Evolutionary conservation across 1,140 invertebrate species (phyloP).

Genomic region (Chlorops oryzae): DNA sequence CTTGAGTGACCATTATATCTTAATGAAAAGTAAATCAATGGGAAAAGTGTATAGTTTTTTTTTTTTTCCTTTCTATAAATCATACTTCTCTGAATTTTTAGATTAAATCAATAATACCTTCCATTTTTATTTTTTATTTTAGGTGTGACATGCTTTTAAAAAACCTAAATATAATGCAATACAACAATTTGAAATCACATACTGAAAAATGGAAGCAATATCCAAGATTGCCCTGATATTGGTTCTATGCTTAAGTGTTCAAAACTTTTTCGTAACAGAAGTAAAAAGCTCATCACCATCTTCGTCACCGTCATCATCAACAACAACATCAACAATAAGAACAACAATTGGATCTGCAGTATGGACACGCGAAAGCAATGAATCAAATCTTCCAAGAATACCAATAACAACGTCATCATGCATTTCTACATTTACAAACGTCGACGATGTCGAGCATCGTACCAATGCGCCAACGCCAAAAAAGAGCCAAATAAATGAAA

Average conservation of each 20-base stretch:
- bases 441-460: too few species aligned
- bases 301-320: neutral
- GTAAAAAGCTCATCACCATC: slow-evolving; percentile 8
- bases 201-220: slow-evolving; percentile 47
- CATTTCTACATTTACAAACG: slow-evolving; percentile 7
- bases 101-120: too few species aligned
- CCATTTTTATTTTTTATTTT: slow-evolving; percentile 4
- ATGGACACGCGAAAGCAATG: too few species aligned
- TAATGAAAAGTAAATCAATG: too few species aligned
- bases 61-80: too few species aligned
- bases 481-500: slow-evolving; percentile 37
- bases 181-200: slow-evolving; percentile 38
- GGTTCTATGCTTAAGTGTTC: slow-evolving; percentile 22
- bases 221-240: slow-evolving; percentile 46
- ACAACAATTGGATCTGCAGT: too few species aligned
- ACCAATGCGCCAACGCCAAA: slow-evolving; percentile 15
- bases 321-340: too few species aligned
- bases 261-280: neutral
- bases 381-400: too few species aligned
- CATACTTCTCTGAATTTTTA: too few species aligned
- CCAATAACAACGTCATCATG: slow-evolving; percentile 8
- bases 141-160: slow-evolving; percentile 42
- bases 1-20: too few species aligned
- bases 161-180: slow-evolving; percentile 35
- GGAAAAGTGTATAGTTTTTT: too few species aligned